Conservation (phyloP, 2,113 vertebrate genomes). For the Ginglymostoma cirratum region DNA sequence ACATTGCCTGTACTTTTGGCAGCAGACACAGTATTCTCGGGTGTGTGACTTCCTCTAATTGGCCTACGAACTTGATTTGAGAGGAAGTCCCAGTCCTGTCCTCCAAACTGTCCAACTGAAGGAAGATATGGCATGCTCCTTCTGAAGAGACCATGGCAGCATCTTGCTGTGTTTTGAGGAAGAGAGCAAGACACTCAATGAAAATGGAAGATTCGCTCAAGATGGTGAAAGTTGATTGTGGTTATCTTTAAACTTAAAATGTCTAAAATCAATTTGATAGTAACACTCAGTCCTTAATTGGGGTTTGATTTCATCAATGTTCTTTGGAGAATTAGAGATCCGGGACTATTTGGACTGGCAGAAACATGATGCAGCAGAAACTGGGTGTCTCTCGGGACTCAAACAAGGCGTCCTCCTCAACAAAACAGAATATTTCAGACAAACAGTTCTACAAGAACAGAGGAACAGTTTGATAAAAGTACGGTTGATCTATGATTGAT, state of each 20-base stretch:
- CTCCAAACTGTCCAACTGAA: no score
- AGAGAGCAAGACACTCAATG: no score
- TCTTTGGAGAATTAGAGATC: background rate
- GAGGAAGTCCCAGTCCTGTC: no score
- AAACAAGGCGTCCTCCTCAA: background rate
- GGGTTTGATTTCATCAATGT: background rate
- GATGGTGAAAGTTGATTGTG: background rate
- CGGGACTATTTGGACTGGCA: background rate
- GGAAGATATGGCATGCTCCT: no score
- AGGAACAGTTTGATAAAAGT: background rate
- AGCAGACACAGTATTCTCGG: no score
- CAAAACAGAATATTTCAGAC: background rate
- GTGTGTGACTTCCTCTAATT: no score
- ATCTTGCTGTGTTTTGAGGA: no score
- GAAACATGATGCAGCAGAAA: background rate
- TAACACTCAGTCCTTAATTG: background rate
- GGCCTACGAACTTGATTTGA: no score
- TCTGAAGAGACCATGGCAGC: no score
- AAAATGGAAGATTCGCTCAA: background rate
- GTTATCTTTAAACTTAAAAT: background rate
- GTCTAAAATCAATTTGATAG: background rate
- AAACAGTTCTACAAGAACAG: background rate
- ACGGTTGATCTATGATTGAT: background rate
- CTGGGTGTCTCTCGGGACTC: background rate
- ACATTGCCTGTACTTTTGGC: no score